phyloP scores from a whole-genome alignment of 2,113 vertebrate species.

The Myotis davidii region DNA sequence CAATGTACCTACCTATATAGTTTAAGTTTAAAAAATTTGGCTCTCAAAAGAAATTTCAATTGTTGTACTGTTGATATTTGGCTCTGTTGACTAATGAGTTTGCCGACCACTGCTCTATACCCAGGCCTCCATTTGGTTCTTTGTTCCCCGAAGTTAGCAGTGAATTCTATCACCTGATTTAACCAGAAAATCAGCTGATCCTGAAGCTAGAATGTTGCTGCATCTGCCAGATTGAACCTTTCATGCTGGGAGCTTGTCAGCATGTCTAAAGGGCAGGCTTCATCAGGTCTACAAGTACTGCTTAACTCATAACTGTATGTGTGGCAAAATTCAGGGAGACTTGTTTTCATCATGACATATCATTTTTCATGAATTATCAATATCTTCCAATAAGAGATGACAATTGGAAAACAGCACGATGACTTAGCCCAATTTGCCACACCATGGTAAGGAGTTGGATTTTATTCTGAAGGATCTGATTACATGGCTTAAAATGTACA shows the following conservation, averaged over 20 bases:
- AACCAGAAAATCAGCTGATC: background rate
- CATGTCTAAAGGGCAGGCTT: background rate
- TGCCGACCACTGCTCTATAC: background rate
- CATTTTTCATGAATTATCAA: background rate
- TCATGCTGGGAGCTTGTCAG: background rate
- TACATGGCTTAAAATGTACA: background rate
- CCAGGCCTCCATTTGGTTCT: background rate
- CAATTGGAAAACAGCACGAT: background rate
- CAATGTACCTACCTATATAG: no score
- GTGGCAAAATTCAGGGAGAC: background rate
- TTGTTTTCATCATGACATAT: background rate
- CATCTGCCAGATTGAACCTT: background rate
- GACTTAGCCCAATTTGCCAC: background rate
- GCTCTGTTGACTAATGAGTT: no score
- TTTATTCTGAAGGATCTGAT: slow-evolving; percentile 18
- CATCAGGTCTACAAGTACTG: background rate
- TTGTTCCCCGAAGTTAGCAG: background rate
- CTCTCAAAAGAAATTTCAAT: no score
- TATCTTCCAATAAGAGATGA: slow-evolving; percentile 11
- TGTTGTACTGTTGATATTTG: no score
- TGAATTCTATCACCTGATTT: background rate
- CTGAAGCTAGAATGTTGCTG: background rate
- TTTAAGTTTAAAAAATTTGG: no score
- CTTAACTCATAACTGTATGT: background rate
- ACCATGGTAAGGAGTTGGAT: background rate